A percentile compares a stretch with the other conserved stretches of the same genome.
Conservation (phyloP, 2,888 invertebrate species). For the Enchytraeus crypticus region DNA sequence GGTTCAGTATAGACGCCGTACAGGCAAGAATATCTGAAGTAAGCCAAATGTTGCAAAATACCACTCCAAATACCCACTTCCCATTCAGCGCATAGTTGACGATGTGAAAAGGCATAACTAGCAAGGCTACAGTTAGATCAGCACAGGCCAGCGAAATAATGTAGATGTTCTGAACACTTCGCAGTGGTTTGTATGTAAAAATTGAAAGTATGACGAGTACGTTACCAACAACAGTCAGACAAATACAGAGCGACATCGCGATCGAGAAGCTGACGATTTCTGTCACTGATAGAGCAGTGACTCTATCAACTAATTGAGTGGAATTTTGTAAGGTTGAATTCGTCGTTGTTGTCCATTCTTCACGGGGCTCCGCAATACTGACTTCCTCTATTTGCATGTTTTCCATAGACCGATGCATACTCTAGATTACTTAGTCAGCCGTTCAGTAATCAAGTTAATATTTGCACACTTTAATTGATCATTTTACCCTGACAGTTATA, state of each 20-base stretch:
- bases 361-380: no score
- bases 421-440: no score
- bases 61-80: constrained; percentile 63
- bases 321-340: no score
- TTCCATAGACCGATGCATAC: no score
- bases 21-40: constrained; percentile 91
- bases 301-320: no score
- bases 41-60: constrained; percentile 87
- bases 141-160: constrained; percentile 32
- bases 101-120: constrained; percentile 76
- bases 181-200: constrained; percentile 29
- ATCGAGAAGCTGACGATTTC: background rate
- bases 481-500: no score
- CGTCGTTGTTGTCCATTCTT: no score
- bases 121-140: constrained; percentile 29
- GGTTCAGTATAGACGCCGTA: constrained; percentile 85
- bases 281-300: no score
- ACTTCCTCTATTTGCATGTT: no score
- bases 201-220: constrained; percentile 31
- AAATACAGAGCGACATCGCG: constrained; percentile 21
- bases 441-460: no score
- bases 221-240: constrained; percentile 29
- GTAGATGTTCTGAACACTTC: constrained; percentile 30
- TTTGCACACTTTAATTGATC: no score
- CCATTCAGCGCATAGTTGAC: constrained; percentile 75